Percentiles rank a stretch among this genome's conserved stretches.
These are phyloP conservation scores for Spea hammondii DNA, from an alignment of 2,797 vertebrate species.

Conservation along the genomic window DNA sequence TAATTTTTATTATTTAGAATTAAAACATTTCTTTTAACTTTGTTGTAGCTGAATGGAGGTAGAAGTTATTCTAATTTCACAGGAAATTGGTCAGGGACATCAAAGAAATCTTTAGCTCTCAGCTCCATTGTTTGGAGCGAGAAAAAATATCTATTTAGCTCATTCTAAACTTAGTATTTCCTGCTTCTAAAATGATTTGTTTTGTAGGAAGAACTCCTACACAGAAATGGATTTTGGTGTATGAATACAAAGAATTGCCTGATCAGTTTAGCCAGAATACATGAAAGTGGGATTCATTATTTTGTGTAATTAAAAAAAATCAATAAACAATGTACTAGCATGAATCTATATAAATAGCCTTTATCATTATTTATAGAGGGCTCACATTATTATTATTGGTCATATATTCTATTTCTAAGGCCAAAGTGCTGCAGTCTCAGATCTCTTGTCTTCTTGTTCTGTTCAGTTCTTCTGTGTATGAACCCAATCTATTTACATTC, in stretches of 20 bases:
- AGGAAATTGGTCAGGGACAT: slow-evolving; percentile 22
- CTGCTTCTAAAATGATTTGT: background rate
- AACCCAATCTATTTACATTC: too few species aligned
- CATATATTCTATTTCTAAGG: too few species aligned
- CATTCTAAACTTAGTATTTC: slow-evolving; percentile 8
- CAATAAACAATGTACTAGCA: too few species aligned
- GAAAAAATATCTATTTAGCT: background rate
- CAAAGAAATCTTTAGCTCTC: slow-evolving; percentile 21
- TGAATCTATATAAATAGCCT: too few species aligned
- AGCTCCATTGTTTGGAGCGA: slow-evolving; percentile 16
- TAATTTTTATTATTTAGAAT: background rate
- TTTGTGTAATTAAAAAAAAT: background rate
- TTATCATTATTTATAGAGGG: too few species aligned
- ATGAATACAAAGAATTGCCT: background rate
- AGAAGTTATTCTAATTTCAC: background rate
- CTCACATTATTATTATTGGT: too few species aligned
- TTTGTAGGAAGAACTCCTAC: background rate
- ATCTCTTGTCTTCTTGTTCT: too few species aligned
- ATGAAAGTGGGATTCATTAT: too few species aligned
- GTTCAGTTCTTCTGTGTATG: too few species aligned
- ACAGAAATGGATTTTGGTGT: background rate
- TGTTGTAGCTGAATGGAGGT: background rate
- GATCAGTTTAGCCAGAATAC: too few species aligned
- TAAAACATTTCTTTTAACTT: background rate
- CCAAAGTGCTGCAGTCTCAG: too few species aligned